These are phyloP conservation scores for Maccullochella peelii DNA, from an alignment of 2,113 vertebrate species.

Conservation along the genomic window DNA sequence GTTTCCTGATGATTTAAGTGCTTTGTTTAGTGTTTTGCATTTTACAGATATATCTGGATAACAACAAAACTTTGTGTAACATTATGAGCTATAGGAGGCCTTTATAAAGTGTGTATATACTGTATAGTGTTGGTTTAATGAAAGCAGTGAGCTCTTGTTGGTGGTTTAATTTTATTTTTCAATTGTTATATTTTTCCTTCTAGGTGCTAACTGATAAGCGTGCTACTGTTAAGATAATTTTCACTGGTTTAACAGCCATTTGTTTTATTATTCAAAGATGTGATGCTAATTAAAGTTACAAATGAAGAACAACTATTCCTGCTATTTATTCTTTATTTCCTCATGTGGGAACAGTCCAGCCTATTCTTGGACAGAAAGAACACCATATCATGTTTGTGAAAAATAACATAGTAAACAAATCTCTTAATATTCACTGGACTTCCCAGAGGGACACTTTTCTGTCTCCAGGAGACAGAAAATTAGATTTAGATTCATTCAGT, in stretches of 20 bases:
- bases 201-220: neutral
- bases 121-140: neutral
- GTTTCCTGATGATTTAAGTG: neutral
- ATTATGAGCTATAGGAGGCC: neutral
- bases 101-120: neutral
- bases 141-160: neutral
- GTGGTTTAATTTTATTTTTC: neutral
- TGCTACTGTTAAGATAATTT: neutral
- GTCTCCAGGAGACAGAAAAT: constrained; percentile 14
- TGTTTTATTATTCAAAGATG: constrained; percentile 4
- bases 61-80: neutral
- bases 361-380: neutral
- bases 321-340: neutral
- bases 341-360: neutral
- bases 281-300: neutral
- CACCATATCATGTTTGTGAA: constrained; percentile 11
- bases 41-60: neutral
- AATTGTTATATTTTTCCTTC: neutral
- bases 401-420: neutral
- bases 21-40: neutral
- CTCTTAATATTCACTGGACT: neutral
- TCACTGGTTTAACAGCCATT: neutral
- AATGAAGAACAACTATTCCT: neutral
- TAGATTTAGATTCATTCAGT: neutral
- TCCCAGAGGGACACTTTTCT: constrained; percentile 2